A percentile compares a stretch with the other conserved stretches of the same genome.
phyloP scores from a whole-genome alignment of 2,113 vertebrate genomes.

The Oceanodroma tethys region DNA sequence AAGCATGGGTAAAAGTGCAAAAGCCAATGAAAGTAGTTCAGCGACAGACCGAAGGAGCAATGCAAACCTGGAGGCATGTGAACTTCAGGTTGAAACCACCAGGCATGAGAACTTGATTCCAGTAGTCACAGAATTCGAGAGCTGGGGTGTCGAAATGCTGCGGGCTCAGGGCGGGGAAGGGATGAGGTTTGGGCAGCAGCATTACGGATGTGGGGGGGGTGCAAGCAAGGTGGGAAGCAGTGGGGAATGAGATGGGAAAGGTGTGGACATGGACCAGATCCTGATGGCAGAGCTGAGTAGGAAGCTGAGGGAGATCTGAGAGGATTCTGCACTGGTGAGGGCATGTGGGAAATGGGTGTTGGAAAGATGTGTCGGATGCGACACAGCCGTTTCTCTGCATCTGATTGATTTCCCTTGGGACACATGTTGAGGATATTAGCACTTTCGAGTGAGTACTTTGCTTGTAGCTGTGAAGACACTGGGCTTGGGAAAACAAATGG shows the following conservation, averaged over 20 bases:
- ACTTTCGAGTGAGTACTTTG: neutral
- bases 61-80: neutral
- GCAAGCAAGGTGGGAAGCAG: neutral
- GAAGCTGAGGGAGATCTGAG: neutral
- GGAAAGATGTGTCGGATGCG: neutral
- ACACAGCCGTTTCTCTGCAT: neutral
- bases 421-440: slow-evolving; percentile 16
- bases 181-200: neutral
- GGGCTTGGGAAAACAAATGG: slow-evolving; percentile 28
- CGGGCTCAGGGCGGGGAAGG: neutral
- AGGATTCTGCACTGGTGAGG: neutral
- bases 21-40: neutral
- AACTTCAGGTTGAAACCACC: neutral
- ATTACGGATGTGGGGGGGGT: neutral
- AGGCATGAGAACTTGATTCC: neutral
- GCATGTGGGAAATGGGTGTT: neutral
- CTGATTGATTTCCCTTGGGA: neutral
- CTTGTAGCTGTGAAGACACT: slow-evolving; percentile 6
- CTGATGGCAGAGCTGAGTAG: neutral
- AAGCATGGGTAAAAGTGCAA: neutral
- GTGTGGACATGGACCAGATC: neutral
- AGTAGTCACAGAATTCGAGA: neutral
- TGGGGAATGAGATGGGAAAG: neutral
- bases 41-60: neutral
- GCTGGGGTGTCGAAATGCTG: fast-evolving